Evolutionary conservation across 1,140 invertebrate genomes (phyloP).

Genomic region (Elymnias hypermnestra): DNA sequence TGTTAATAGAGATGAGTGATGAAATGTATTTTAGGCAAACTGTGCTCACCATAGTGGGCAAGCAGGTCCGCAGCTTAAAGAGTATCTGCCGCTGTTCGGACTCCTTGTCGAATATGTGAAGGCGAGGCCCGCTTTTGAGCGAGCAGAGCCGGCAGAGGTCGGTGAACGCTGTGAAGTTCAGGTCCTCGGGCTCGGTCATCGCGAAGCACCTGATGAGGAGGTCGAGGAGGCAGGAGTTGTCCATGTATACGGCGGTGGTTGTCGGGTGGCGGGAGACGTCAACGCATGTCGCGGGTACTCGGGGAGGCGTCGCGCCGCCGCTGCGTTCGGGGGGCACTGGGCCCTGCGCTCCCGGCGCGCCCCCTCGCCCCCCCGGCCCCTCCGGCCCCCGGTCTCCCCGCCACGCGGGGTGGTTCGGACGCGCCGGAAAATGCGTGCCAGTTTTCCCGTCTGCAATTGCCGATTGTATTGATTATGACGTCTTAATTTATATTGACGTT

Average conservation of each 20-base stretch:
- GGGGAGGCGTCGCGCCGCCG: conserved; percentile 59
- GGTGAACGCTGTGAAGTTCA: conserved; percentile 80
- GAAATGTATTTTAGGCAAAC: no score
- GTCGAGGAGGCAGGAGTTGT: conserved; percentile 76
- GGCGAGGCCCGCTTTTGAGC: conserved; percentile 78
- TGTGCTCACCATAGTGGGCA: conserved; percentile 80
- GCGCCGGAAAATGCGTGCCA: conserved; percentile 58
- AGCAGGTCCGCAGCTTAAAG: conserved; percentile 81
- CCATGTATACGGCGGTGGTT: conserved; percentile 68
- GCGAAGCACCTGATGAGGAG: conserved; percentile 77
- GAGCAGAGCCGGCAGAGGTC: conserved; percentile 83
- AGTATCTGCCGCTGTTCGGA: conserved; percentile 82
- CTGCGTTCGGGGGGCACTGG: conserved; percentile 59
- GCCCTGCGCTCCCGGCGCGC: conserved; percentile 29
- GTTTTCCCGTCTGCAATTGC: conserved; percentile 59
- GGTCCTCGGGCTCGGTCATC: conserved; percentile 81
- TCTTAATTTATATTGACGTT: conserved; percentile 32
- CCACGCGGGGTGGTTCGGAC: conserved; percentile 39
- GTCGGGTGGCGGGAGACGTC: conserved; percentile 62
- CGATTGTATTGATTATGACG: conserved; percentile 49
- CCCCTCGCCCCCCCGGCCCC: conserved; percentile 28
- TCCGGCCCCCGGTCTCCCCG: conserved; percentile 16
- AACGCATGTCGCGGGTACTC: conserved; percentile 59
- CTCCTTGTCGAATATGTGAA: conserved; percentile 83
- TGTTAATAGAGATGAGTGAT: background rate